phyloP scores from a whole-genome alignment of 1,140 invertebrate genomes.

The Centruroides vittatus region DNA sequence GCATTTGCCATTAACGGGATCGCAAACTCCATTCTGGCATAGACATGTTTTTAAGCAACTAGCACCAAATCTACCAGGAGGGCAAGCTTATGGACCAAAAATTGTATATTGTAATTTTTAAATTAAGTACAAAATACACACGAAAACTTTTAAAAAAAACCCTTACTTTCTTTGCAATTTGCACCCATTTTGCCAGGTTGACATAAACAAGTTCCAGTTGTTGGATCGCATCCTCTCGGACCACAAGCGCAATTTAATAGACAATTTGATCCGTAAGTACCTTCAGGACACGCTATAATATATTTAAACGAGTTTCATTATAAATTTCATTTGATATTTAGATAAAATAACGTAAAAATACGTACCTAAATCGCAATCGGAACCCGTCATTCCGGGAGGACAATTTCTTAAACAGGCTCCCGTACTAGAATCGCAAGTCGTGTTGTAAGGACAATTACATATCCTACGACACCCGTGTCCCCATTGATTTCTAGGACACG shows the following conservation, averaged over 20 bases:
- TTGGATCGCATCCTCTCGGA: slow-evolving; percentile 43
- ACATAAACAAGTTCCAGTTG: slow-evolving; percentile 61
- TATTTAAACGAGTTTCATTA: too few species aligned
- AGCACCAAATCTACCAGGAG: slow-evolving; percentile 55
- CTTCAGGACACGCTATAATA: slow-evolving; percentile 16
- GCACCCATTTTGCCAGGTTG: slow-evolving; percentile 27
- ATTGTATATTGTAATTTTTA: too few species aligned
- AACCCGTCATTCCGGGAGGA: slow-evolving; percentile 12
- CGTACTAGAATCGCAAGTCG: slow-evolving; percentile 56
- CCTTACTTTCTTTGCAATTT: slow-evolving; percentile 8
- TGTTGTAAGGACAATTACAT: slow-evolving; percentile 53
- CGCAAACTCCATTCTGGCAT: slow-evolving; percentile 81
- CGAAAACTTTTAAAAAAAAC: too few species aligned
- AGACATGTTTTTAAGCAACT: slow-evolving; percentile 68
- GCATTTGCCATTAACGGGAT: slow-evolving; percentile 58
- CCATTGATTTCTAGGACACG: slow-evolving; percentile 39
- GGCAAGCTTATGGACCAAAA: slow-evolving; percentile 36
- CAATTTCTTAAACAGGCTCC: slow-evolving; percentile 15
- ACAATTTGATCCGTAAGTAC: slow-evolving; percentile 17
- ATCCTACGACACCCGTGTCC: slow-evolving; percentile 11
- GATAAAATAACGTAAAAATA: slow-evolving; percentile 36
- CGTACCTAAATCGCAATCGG: slow-evolving; percentile 15
- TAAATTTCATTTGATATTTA: too few species aligned
- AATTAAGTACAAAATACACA: too few species aligned
- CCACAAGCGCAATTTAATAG: slow-evolving; percentile 14